Evolutionary conservation across 2,113 vertebrate genomes (phyloP).

Genomic region (Bostrychus sinensis): DNA sequence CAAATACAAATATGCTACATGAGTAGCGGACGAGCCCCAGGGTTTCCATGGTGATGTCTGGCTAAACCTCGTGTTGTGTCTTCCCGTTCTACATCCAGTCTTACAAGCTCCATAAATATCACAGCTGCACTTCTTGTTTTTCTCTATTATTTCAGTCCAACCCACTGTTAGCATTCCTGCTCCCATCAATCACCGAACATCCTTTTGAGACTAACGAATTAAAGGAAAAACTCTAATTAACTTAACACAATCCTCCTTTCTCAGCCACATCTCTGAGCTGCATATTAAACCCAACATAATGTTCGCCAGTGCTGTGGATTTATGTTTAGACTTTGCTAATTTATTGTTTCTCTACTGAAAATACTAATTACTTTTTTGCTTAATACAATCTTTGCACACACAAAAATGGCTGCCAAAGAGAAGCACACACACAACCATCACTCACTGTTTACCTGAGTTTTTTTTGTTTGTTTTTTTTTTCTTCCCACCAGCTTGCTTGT

Average conservation of each 20-base stretch:
- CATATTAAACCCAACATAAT: conserved; percentile 24
- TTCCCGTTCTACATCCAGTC: no score
- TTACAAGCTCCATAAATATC: no score
- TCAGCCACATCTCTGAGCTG: conserved; percentile 20
- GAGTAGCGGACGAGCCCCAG: no score
- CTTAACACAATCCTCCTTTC: conserved; percentile 39
- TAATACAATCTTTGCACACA: conserved; percentile 39
- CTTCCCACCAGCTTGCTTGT: conserved; percentile 35
- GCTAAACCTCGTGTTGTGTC: no score
- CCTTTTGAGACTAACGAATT: conserved; percentile 1
- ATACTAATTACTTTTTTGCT: conserved; percentile 50
- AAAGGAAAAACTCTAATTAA: conserved; percentile 26
- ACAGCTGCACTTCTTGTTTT: no score
- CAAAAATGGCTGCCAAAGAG: not conserved
- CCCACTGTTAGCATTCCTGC: not conserved
- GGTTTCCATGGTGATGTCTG: no score
- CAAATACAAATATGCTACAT: no score
- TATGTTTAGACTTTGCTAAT: conserved; percentile 32
- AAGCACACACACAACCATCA: not conserved
- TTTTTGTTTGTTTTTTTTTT: conserved; percentile 41
- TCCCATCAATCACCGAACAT: not conserved
- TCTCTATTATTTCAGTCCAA: not conserved
- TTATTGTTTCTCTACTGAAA: conserved; percentile 44
- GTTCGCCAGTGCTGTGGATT: conserved; percentile 33
- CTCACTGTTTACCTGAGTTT: conserved; percentile 45